Conservation (phyloP, 2,113 vertebrate species). For the Solea solea region DNA sequence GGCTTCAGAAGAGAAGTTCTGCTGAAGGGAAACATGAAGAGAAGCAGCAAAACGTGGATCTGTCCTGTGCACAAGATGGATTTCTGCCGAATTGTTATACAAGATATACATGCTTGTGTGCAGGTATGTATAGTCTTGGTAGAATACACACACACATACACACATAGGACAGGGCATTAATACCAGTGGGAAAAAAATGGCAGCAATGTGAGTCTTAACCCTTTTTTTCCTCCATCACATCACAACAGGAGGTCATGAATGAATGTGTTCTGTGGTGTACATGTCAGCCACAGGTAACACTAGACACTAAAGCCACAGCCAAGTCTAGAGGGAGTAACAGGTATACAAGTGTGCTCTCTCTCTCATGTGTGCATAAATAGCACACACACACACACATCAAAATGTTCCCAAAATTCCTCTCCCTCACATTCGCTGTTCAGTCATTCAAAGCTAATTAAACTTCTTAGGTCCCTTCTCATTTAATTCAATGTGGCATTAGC, state of each 20-base stretch:
- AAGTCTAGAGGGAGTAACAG: conserved; percentile 1
- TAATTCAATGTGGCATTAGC: background rate
- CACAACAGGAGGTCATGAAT: conserved; percentile 1
- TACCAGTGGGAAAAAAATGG: background rate
- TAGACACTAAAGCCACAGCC: background rate
- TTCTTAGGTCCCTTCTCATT: background rate
- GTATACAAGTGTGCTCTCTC: conserved; percentile 8
- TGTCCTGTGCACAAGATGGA: background rate
- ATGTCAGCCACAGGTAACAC: conserved; percentile 11
- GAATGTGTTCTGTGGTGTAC: conserved; percentile 6
- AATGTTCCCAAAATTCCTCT: background rate
- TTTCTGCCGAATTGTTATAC: conserved; percentile 9
- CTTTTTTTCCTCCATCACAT: background rate
- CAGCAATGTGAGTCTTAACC: too few species aligned
- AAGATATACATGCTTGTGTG: conserved; percentile 25
- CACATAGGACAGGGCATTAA: background rate
- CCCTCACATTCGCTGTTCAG: background rate
- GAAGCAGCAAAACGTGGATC: background rate
- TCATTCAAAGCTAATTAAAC: background rate
- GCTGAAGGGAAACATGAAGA: conserved; percentile 4
- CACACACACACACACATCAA: background rate
- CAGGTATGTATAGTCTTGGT: conserved; percentile 37
- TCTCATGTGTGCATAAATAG: conserved; percentile 4
- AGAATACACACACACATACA: conserved; percentile 17
- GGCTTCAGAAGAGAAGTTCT: conserved; percentile 16